Evolutionary conservation across 2,113 vertebrate species (phyloP).

Genomic region (Sinocyclocheilus rhinocerous): DNA sequence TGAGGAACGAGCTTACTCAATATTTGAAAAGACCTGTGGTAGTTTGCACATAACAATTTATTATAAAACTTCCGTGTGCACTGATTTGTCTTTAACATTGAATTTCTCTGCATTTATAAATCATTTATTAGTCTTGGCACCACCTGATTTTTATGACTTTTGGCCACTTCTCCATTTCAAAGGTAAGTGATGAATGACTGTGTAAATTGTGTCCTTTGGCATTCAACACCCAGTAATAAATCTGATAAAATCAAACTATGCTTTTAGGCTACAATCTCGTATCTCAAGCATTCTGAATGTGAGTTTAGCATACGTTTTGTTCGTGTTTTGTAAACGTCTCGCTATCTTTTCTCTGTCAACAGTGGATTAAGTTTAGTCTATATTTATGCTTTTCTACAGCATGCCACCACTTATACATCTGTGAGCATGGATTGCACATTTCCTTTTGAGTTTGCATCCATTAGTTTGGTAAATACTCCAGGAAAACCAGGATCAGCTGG

Average conservation of each 20-base stretch:
- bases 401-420: neutral
- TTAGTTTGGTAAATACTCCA: slow-evolving; percentile 8
- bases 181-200: neutral
- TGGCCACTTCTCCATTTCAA: neutral
- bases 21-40: neutral
- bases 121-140: neutral
- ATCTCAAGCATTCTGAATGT: slow-evolving; percentile 13
- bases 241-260: neutral
- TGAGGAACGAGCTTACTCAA: slow-evolving; percentile 9
- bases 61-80: neutral
- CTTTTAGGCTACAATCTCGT: neutral
- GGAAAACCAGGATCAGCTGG: neutral
- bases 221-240: slow-evolving; percentile 17
- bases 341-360: slow-evolving; percentile 66
- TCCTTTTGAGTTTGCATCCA: slow-evolving; percentile 28
- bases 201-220: neutral
- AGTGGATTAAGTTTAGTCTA: slow-evolving; percentile 28
- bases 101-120: neutral
- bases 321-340: slow-evolving; percentile 70
- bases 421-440: slow-evolving; percentile 21
- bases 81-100: neutral
- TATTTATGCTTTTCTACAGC: neutral
- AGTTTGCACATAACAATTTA: neutral
- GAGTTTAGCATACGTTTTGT: slow-evolving; percentile 34
- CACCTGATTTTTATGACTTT: slow-evolving; percentile 17